Conservation (phyloP, 2,797 vertebrate genomes). For the Malurus splendens region DNA sequence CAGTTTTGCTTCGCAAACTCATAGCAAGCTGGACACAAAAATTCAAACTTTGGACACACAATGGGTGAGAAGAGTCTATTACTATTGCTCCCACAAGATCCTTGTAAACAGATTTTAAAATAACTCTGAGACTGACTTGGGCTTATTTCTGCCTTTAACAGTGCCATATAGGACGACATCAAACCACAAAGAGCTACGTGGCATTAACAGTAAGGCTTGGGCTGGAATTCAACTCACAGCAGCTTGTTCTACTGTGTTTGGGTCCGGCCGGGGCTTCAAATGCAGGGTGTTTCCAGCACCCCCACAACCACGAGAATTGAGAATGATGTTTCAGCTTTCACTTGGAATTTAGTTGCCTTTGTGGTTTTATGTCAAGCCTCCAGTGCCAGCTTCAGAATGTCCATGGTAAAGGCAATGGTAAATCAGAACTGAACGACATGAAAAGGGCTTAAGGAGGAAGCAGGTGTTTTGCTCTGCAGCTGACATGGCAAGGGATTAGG, state of each 20-base stretch:
- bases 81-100: neutral
- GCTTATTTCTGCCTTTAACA: constrained; percentile 1
- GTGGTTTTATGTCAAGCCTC: neutral
- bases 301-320: neutral
- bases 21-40: constrained; percentile 5
- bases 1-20: neutral
- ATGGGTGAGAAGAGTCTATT: neutral
- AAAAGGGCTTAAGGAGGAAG: neutral
- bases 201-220: neutral
- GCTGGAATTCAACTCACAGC: constrained; percentile 33
- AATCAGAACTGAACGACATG: constrained; percentile 11
- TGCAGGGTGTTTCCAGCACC: neutral
- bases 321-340: constrained; percentile 3
- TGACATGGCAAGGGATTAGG: neutral
- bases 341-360: neutral
- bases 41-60: neutral
- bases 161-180: neutral
- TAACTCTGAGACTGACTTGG: neutral
- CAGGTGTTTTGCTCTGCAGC: neutral
- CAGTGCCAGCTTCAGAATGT: neutral
- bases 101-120: neutral
- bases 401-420: neutral
- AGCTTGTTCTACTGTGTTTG: neutral
- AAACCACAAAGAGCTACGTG: neutral
- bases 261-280: neutral